Conservation (phyloP, 2,888 invertebrate genomes). For the Drosophila helvetica region DNA sequence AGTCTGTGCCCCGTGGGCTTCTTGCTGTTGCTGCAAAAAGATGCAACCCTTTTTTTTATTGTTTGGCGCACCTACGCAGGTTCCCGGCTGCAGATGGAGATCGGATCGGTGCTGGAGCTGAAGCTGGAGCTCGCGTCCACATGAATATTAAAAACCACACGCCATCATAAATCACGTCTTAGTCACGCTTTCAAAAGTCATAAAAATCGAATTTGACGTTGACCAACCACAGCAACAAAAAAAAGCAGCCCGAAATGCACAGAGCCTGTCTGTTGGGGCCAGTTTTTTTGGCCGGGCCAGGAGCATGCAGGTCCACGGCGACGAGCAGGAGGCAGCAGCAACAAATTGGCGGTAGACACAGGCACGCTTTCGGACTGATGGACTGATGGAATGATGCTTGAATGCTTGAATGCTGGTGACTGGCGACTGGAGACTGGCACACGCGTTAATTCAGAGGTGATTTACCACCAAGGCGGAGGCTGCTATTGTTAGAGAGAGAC, state of each 20-base stretch:
- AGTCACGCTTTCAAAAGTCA: constrained; percentile 84
- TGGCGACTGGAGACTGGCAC: not conserved
- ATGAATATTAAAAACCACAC: constrained; percentile 84
- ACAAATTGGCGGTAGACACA: not conserved
- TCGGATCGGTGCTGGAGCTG: constrained; percentile 11
- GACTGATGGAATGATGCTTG: not conserved
- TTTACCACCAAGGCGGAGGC: no score
- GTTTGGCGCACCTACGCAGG: constrained; percentile 80
- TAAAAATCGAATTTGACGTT: constrained; percentile 83
- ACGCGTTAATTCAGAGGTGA: not conserved
- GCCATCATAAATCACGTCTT: constrained; percentile 84
- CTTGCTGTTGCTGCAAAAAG: constrained; percentile 57
- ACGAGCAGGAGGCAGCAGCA: not conserved
- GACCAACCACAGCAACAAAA: constrained; percentile 37
- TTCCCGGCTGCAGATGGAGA: constrained; percentile 26
- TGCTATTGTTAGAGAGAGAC: not conserved
- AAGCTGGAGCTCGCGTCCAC: constrained; percentile 50
- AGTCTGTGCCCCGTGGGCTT: constrained; percentile 29
- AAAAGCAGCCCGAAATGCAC: constrained; percentile 14
- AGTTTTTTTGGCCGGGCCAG: not conserved
- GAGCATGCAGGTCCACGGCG: not conserved
- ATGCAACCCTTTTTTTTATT: constrained; percentile 71
- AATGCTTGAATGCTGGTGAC: no score
- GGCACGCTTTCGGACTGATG: not conserved
- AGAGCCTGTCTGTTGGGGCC: not conserved